Evolutionary conservation across 2,797 vertebrate genomes (phyloP).

Genomic region (Artibeus lituratus): DNA sequence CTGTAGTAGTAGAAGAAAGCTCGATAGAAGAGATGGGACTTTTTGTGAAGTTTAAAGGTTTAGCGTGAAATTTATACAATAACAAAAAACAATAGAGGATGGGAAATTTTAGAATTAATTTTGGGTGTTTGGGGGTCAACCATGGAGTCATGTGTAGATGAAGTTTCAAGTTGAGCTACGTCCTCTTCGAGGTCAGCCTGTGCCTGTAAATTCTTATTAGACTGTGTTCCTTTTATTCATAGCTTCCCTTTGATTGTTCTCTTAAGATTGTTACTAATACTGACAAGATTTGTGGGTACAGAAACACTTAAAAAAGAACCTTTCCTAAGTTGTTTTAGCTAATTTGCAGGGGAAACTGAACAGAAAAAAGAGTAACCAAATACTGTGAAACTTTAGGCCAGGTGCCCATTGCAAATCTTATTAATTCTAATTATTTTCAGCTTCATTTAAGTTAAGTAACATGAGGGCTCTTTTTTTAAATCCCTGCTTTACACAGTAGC

Average conservation of each 20-base stretch:
- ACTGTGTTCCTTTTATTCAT: conserved; percentile 69
- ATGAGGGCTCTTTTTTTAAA: conserved; percentile 40
- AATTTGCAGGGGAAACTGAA: conserved; percentile 66
- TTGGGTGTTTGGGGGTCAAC: conserved; percentile 51
- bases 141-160: conserved; percentile 55
- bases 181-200: conserved; percentile 51
- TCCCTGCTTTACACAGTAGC: conserved; percentile 15
- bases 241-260: conserved; percentile 65
- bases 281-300: conserved; percentile 65
- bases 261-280: conserved; percentile 70
- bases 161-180: conserved; percentile 67
- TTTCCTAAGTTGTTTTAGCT: conserved; percentile 49
- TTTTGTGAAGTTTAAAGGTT: conserved; percentile 14
- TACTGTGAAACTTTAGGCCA: conserved; percentile 66
- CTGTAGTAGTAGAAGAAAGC: not conserved
- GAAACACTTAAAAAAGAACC: conserved; percentile 55
- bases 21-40: conserved; percentile 13
- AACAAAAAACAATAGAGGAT: not conserved
- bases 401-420: conserved; percentile 56
- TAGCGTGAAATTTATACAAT: conserved; percentile 16
- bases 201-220: conserved; percentile 56
- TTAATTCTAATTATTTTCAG: conserved; percentile 60
- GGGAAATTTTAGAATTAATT: conserved; percentile 67
- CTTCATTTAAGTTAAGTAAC: conserved; percentile 56
- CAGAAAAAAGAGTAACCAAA: conserved; percentile 69